Percentiles rank a stretch among this genome's conserved stretches.
Conservation (phyloP, 1,140 invertebrate genomes). For the Bemisia tabaci region DNA sequence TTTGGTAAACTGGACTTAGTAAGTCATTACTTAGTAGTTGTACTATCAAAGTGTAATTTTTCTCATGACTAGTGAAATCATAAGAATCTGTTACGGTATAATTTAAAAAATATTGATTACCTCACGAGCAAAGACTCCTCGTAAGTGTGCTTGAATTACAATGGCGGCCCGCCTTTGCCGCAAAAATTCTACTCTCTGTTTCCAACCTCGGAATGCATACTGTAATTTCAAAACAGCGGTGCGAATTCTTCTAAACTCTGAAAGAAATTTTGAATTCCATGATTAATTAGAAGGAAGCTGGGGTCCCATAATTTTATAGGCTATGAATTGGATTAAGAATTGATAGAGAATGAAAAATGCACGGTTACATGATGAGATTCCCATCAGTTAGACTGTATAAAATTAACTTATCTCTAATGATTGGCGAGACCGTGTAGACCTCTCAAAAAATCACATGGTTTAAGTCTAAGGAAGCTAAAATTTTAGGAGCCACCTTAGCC, state of each 20-base stretch:
- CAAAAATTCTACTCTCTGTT: conserved; percentile 66
- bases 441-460: too few species aligned
- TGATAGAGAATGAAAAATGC: too few species aligned
- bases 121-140: conserved; percentile 81
- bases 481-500: too few species aligned
- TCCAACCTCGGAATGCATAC: conserved; percentile 75
- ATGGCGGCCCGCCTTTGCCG: conserved; percentile 69
- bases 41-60: neutral
- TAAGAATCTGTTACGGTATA: neutral
- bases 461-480: too few species aligned
- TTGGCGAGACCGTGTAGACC: too few species aligned
- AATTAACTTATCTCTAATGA: too few species aligned
- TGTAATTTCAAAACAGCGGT: conserved; percentile 68
- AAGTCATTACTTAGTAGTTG: neutral
- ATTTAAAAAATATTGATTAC: conserved; percentile 29
- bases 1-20: neutral
- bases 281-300: neutral
- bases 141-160: conserved; percentile 74
- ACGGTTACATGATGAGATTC: too few species aligned
- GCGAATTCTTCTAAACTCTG: conserved; percentile 50
- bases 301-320: neutral
- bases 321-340: neutral
- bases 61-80: neutral
- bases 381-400: too few species aligned
- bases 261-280: conserved; percentile 5